Conservation (phyloP, 2,797 vertebrate genomes). For the Philypnodon macrostomus region DNA sequence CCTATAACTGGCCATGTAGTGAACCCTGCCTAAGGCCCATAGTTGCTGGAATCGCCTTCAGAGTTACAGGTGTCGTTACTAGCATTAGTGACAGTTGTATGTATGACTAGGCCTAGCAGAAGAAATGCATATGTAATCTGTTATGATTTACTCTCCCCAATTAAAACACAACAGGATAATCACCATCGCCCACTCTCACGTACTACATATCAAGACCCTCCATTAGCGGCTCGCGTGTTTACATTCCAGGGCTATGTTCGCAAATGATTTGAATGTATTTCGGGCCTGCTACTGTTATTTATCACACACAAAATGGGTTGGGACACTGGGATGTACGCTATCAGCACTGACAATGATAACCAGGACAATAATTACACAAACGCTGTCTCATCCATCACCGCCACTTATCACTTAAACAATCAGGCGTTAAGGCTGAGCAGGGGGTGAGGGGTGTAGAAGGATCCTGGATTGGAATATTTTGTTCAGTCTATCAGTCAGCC, state of each 20-base stretch:
- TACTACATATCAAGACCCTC: slow-evolving; percentile 47
- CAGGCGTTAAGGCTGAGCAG: slow-evolving; percentile 53
- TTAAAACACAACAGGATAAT: slow-evolving; percentile 19
- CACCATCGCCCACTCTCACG: slow-evolving; percentile 17
- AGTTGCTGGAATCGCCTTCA: no score
- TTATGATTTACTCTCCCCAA: slow-evolving; percentile 22
- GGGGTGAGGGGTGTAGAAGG: slow-evolving; percentile 37
- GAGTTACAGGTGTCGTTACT: no score
- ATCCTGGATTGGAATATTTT: slow-evolving; percentile 43
- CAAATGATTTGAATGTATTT: slow-evolving; percentile 61
- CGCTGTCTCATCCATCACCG: slow-evolving; percentile 74
- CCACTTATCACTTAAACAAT: slow-evolving; percentile 78
- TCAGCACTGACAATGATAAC: slow-evolving; percentile 76
- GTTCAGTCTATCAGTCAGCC: slow-evolving; percentile 20
- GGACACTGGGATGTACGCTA: slow-evolving; percentile 73
- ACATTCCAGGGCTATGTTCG: slow-evolving; percentile 58
- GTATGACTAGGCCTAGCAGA: background rate
- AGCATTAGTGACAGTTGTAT: background rate
- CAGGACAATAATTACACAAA: slow-evolving; percentile 79
- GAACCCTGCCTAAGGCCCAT: no score
- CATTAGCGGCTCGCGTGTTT: slow-evolving; percentile 60
- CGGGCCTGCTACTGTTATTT: slow-evolving; percentile 65
- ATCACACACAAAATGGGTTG: slow-evolving; percentile 72
- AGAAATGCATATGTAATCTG: slow-evolving; percentile 8
- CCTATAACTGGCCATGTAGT: no score